phyloP scores from a whole-genome alignment of 2,113 vertebrate genomes.

The Gavia stellata region DNA sequence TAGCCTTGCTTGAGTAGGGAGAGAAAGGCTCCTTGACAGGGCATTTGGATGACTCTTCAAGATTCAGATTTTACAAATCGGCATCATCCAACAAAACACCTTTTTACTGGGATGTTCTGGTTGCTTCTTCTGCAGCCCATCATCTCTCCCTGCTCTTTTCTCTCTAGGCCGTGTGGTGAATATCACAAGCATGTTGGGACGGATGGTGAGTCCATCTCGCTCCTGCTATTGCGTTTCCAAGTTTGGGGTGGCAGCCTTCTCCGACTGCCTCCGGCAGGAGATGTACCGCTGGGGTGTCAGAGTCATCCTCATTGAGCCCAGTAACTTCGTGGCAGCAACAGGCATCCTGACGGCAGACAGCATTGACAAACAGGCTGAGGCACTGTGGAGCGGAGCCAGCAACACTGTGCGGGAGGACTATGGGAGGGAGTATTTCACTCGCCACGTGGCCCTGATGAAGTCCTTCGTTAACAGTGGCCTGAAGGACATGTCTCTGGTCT shows the following conservation, averaged over 20 bases:
- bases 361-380: slow-evolving; percentile 68
- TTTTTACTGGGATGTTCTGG: background rate
- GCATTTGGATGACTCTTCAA: background rate
- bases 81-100: background rate
- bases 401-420: slow-evolving; percentile 74
- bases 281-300: slow-evolving; percentile 85
- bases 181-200: slow-evolving; percentile 79
- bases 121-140: background rate
- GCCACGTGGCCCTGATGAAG: slow-evolving; percentile 71
- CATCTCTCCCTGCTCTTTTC: background rate
- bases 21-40: background rate
- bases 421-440: slow-evolving; percentile 73
- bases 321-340: slow-evolving; percentile 82
- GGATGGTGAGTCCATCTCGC: slow-evolving; percentile 74
- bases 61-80: background rate
- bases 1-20: background rate
- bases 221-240: slow-evolving; percentile 87
- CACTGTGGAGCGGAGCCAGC: slow-evolving; percentile 76
- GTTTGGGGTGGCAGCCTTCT: slow-evolving; percentile 83
- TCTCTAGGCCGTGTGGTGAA: slow-evolving; percentile 83
- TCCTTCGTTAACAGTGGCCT: slow-evolving; percentile 74
- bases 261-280: slow-evolving; percentile 85
- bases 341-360: slow-evolving; percentile 73
- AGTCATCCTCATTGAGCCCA: slow-evolving; percentile 79
- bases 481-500: slow-evolving; percentile 67